Conservation (phyloP, 2,113 vertebrate species). For the Clarias macrocephalus region DNA sequence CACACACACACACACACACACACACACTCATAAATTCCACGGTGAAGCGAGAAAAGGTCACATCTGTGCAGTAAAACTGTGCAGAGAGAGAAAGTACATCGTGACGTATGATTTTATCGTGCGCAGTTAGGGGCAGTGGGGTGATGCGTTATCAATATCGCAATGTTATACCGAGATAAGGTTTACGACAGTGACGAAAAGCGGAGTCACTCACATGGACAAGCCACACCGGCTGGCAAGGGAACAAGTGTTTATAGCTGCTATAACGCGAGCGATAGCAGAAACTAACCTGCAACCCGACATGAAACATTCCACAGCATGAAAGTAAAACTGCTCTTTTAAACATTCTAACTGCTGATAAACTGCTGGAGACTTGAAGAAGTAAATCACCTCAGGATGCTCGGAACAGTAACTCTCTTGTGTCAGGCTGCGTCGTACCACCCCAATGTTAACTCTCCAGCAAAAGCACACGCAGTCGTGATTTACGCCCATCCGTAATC, state of each 20-base stretch:
- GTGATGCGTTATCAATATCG: not conserved
- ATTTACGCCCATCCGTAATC: not conserved
- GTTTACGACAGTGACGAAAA: not conserved
- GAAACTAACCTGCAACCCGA: not conserved
- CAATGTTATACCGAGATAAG: not conserved
- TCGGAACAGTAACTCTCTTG: not conserved
- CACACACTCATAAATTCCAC: slow-evolving; percentile 27
- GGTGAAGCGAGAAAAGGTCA: slow-evolving; percentile 32
- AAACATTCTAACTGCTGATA: not conserved
- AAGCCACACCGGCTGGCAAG: not conserved
- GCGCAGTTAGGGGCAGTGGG: not conserved
- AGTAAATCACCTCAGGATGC: not conserved
- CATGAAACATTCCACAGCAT: not conserved
- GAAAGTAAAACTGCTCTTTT: not conserved
- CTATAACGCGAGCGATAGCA: not conserved
- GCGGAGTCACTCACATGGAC: not conserved
- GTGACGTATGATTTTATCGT: not conserved
- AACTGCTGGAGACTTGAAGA: not conserved
- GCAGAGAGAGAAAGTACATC: not conserved
- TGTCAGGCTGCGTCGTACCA: not conserved
- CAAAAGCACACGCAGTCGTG: too few relatives aligned
- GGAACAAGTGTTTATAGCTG: not conserved
- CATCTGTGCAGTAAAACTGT: slow-evolving; percentile 16
- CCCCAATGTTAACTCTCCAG: not conserved
- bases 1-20: not conserved